Base-by-base conservation (phyloP, 2,113 vertebrate species). In the Archocentrus centrarchus region DNA sequence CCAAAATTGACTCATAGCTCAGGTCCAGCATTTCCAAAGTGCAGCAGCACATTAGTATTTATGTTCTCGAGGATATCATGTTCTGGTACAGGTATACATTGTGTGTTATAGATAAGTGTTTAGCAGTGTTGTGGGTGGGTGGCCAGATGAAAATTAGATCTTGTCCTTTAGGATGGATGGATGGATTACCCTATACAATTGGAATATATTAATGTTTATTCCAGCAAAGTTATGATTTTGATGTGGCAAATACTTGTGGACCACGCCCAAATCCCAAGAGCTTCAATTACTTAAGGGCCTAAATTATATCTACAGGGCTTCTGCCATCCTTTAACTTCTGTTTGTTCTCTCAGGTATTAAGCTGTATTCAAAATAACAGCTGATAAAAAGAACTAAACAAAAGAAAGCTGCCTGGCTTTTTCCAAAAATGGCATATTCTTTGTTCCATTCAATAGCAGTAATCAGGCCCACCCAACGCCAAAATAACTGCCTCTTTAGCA, bases 381-480 rank as follows among this genome's bases (percentile, higher is more conserved):
- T 66, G 11, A 83, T 60, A 68, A 81, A 76, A 39, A 61, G 24
- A 73, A 20, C 3, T 1, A 73, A 35, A 66, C 59, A 64, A 80
- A 79, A 27, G 17, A 53, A 59, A 76, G 30, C 24, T 1, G 80
- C 55, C 14, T 14, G 75, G 86, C 79, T 84, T 24, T 14, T 66
- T 76, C 77, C 77, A 79, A 76, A 82, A 64, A 47, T 79, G 73
- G 2, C 3, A 2, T 30, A 24, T 78, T 64, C 75, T 53, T 55
- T 13, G 30, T 84, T 75, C 32, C 47, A 27, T 18, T 89, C 75
- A 59, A 47, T 39, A 78, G 53, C 24, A 66, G 59, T 53, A 83
- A 89, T 87, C 86, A 91, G 79, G 39, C 57, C 75, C 44, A 70
- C 47, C 64, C 63, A 24, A 13, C 62, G 59, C 66, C 70, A 78